Evolutionary conservation across 2,797 vertebrate species (phyloP), one percentile per base, ranked within the genome.

Genomic region (Acropternis orthonyx): DNA sequence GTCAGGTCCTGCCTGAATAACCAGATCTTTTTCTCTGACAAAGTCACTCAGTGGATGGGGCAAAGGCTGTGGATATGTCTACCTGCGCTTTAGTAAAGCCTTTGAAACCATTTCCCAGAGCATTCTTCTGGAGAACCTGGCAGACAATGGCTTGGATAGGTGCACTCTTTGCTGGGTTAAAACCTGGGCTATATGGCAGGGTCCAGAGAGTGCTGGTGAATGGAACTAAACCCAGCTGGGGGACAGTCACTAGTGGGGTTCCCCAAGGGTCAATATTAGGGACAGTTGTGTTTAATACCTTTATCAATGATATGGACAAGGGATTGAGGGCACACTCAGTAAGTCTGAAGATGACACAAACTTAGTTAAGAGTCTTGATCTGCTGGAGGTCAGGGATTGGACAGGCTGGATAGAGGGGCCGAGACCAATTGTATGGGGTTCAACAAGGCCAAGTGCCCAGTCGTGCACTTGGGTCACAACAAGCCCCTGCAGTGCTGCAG

Each of bases 191-290:
- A 6, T 49, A 3, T 12, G 4, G 3, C 16, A 5, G 19, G 13
- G 10, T 27, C 32, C 15, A 58, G 51, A 43, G 11, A n/a, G 27
- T 61, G 16, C 10, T 43, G 16, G 32, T 3, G 2, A 36, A 9
- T 43, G 34, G 17, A 85, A 67, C 4, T 37, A 54, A 78, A 54
- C 28, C 41, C 14, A 49, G 4, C 28, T 44, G 46, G 27, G 13
- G 5, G 6, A 6, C 21, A 43, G 6, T 23, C 24, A 22, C 19
- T 22, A 10, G 7, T 34, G 48, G 27, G 14, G 12, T 6, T 71
- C 14, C n/a, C 28, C 19, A 62, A 23, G 13, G 10, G 6, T 74
- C 54, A 55, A 0, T 37, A n/a, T 0, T 62, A 17, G 54, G 8
- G 27, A 55, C 36, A n/a, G 12, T 37, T 11, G 7, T n/a, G 34